Conservation (phyloP, 1,140 invertebrate genomes). For the Cylas formicarius region DNA sequence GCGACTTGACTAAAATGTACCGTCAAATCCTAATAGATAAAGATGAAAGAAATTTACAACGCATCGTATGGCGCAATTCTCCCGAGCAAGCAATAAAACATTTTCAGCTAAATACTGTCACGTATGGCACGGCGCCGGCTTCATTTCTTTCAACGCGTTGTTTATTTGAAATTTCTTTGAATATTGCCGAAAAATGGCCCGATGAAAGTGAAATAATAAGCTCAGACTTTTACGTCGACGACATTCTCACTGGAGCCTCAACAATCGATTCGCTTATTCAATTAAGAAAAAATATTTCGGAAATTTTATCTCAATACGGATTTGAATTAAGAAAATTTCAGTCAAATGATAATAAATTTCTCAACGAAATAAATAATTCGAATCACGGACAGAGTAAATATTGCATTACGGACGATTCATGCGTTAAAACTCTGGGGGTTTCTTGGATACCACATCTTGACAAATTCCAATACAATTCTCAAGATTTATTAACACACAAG, state of each 20-base stretch:
- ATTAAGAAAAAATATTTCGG: constrained; percentile 9
- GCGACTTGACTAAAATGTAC: constrained; percentile 43
- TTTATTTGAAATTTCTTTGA: constrained; percentile 19
- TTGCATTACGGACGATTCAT: constrained; percentile 5
- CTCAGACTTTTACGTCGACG: constrained; percentile 36
- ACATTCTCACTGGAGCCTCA: constrained; percentile 26
- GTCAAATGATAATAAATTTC: constrained; percentile 4
- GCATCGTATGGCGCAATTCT: constrained; percentile 39
- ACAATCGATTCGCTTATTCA: constrained; percentile 13
- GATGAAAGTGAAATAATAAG: constrained; percentile 20
- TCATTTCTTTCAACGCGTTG: constrained; percentile 32
- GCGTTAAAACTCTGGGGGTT: constrained; percentile 33
- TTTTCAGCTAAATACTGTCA: constrained; percentile 37
- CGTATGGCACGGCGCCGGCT: constrained; percentile 35
- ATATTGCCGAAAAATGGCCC: constrained; percentile 19
- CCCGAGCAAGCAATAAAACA: constrained; percentile 23
- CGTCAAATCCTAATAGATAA: constrained; percentile 35
- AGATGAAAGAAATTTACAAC: constrained; percentile 32
- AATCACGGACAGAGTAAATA: background rate
- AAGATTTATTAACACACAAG: constrained; percentile 12
- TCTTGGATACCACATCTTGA: constrained; percentile 29
- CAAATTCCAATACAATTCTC: constrained; percentile 30
- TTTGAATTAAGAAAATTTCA: constrained; percentile 7
- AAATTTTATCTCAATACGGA: constrained; percentile 28
- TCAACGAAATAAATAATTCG: background rate